These are phyloP conservation scores for Pelusios castaneus DNA, from an alignment of 2,113 vertebrate species.

Conservation along the genomic window DNA sequence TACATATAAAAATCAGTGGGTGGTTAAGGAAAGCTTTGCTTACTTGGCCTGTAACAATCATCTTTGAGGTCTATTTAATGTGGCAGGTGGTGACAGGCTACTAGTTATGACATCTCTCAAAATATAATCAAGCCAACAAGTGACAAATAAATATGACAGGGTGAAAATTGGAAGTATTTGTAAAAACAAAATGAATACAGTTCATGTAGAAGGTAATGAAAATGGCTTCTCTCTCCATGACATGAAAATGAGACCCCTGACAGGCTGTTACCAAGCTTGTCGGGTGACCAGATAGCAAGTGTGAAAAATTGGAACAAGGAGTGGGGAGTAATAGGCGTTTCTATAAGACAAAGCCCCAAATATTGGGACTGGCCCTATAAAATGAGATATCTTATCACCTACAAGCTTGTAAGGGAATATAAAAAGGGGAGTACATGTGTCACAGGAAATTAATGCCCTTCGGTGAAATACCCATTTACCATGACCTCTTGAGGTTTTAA, in stretches of 20 bases:
- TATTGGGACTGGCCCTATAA: too few species aligned
- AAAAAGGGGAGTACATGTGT: constrained; percentile 49
- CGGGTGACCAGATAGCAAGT: too few species aligned
- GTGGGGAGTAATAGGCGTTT: too few species aligned
- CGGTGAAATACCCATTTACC: constrained; percentile 56
- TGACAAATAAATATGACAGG: constrained; percentile 58
- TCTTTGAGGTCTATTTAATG: constrained; percentile 48
- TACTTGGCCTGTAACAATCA: constrained; percentile 41
- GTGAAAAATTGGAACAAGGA: too few species aligned
- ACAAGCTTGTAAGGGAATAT: constrained; percentile 50
- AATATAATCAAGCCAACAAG: constrained; percentile 51
- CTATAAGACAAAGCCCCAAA: too few species aligned
- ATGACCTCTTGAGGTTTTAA: constrained; percentile 57
- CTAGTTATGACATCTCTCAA: constrained; percentile 68
- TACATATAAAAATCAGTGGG: neutral
- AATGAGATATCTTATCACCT: too few species aligned
- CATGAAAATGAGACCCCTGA: constrained; percentile 64
- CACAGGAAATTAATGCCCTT: constrained; percentile 66
- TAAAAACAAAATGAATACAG: constrained; percentile 3
- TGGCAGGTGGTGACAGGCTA: constrained; percentile 69
- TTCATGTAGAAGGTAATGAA: constrained; percentile 47
- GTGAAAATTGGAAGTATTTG: constrained; percentile 48
- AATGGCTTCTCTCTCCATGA: constrained; percentile 43
- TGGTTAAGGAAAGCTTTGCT: constrained; percentile 56
- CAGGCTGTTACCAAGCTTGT: constrained; percentile 39